Evolutionary conservation across 2,888 invertebrate species (phyloP), one percentile per base, ranked within the genome.

Genomic region (Clepsis dumicolana): DNA sequence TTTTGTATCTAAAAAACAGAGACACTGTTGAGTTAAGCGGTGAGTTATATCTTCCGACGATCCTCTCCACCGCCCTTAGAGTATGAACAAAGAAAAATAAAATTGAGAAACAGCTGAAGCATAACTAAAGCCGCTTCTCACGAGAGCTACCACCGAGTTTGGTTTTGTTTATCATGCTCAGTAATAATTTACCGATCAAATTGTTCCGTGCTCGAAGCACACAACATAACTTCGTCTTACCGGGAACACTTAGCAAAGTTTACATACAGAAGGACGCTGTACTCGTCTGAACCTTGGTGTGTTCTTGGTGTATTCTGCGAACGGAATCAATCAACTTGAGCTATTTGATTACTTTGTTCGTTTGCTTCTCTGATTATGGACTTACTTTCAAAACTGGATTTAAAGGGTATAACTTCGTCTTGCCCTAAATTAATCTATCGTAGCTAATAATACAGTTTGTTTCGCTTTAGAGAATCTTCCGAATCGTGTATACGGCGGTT

Each of bases 41-140:
- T 84, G 82, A 84, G 77, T 82, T 86, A 86, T 86, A 80, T 83
- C 85, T 86, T 85, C 84, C 85, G 81, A 77, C 77, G 75, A 74
- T 73, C 75, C 75, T 76, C 73, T 73, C 68, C 71, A 57, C 66
- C 73, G 72, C 73, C 71, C 70, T 73, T 73, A 63, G 12, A 16
- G 68, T 72, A 64, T 75, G 67, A 71, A 75, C 79, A 77, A 79
- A 80, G 75, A 76, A 68, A 72, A 74, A 72, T 70, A 71, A 73
- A 72, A 73, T 68, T 73, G 76, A 71, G 77, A 72, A 74, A 77
- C 50, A 50, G 50, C 56, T 63, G 38, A 62, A 57, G 50, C 67
- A 63, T 63, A 67, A n/a, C n/a, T n/a, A n/a, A 60, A 67, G 27
- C 62, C 67, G 50, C 56, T 27, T 35, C 62, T 67, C 67, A 66